Percentiles rank a stretch among this genome's conserved stretches.
Conservation (phyloP, 2,113 vertebrate genomes). For the Pandion haliaetus region DNA sequence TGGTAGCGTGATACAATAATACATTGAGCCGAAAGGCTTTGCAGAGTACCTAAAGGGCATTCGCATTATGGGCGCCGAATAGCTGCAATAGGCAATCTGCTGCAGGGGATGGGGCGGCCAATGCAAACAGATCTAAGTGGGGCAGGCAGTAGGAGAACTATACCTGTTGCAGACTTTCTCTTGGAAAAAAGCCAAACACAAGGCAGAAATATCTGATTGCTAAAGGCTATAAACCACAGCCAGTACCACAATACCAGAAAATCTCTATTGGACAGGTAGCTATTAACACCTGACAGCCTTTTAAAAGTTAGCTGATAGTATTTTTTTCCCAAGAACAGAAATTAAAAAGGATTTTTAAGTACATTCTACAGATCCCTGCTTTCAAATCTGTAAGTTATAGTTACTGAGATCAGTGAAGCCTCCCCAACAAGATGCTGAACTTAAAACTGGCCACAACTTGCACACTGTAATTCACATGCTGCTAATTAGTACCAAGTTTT, state of each 20-base stretch:
- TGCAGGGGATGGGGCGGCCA: not conserved
- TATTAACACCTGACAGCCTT: not conserved
- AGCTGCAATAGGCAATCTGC: not conserved
- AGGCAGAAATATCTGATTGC: not conserved
- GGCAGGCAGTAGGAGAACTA: not conserved
- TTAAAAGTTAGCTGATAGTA: not conserved
- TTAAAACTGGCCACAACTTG: not conserved
- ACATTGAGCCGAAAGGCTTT: rapidly evolving
- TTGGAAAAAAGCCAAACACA: not conserved
- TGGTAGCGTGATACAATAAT: not conserved
- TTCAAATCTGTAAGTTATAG: not conserved
- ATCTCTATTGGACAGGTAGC: not conserved
- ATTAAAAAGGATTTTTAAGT: not conserved
- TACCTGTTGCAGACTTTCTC: not conserved
- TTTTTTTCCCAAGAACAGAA: not conserved
- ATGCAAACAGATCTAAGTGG: not conserved
- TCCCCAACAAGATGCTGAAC: not conserved
- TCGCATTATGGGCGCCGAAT: not conserved
- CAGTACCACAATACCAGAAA: not conserved
- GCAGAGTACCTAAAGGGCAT: not conserved
- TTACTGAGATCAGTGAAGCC: not conserved
- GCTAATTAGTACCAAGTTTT: not conserved
- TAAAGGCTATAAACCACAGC: not conserved
- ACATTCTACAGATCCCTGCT: not conserved
- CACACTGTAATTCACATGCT: not conserved